Evolutionary conservation across 2,888 invertebrate genomes (phyloP), one percentile per base, ranked within the genome.

Genomic region (Heteromyza rotundicornis): DNA sequence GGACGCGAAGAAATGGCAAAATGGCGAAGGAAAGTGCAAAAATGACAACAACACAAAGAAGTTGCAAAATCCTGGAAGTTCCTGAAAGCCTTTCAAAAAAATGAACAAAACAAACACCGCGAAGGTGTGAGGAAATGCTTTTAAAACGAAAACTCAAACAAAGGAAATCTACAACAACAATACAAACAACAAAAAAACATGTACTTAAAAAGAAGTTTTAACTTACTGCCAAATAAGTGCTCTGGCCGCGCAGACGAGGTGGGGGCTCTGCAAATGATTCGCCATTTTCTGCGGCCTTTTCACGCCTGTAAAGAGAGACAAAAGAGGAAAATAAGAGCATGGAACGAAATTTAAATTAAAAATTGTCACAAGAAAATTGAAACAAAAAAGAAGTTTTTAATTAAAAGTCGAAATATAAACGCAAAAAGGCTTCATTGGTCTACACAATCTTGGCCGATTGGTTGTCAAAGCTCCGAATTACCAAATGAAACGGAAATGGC

Each of bases 181-280:
- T 32, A 12, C 7, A 32, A 32, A 12, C 12, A 12, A 32, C 7
- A 12, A 32, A 32, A 32, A 32, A n/a, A 32, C 5, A 32, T 32
- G 32, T 8, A 32, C 12, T 32, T 12, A 8, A 32, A 12, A 8
- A 32, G 12, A 32, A 32, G 32, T 8, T 32, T 17, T 19, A 44
- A 75, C 75, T 74, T 69, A 75, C 75, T 73, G 73, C 74, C 56
- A 75, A 70, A 64, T 75, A 75, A 67, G 75, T 74, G 71, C 74
- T 75, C 68, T 75, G 75, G 49, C 75, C 75, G 52, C 75, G 73
- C 62, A 75, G 62, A 62, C 75, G 70, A 14, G 75, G 73, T 19
- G 74, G 73, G 50, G 73, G 74, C 63, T 70, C 69, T 7, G 54
- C 59, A 58, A 67, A 74, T 24, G 71, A 67, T 62, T 73, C 72